Conservation (phyloP, 2,888 invertebrate genomes). For the Trichopria drosophilae region DNA sequence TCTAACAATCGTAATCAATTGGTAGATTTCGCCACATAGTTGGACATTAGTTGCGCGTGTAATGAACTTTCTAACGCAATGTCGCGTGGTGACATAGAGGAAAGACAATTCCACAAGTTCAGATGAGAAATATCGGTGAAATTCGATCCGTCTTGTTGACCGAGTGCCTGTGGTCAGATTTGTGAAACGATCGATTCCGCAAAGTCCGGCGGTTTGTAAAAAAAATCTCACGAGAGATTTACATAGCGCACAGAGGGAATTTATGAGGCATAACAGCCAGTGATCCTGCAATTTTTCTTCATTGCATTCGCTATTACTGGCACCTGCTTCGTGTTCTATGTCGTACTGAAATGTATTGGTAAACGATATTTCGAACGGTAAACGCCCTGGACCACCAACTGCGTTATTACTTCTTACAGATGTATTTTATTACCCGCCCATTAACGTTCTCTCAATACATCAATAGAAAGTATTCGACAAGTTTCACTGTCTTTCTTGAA, state of each 20-base stretch:
- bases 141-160: slow-evolving; percentile 26
- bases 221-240: slow-evolving; percentile 13
- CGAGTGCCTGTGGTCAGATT: slow-evolving; percentile 34
- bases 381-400: neutral
- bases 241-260: slow-evolving; percentile 7
- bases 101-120: no score
- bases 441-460: slow-evolving; percentile 15
- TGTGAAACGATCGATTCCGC: slow-evolving; percentile 28
- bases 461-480: no score
- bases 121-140: slow-evolving; percentile 35
- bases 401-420: neutral
- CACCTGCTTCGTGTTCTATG: no score
- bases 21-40: no score
- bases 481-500: no score
- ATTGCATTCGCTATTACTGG: no score
- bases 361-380: slow-evolving; percentile 3
- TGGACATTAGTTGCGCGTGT: no score
- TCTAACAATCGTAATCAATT: no score
- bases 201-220: neutral
- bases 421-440: slow-evolving; percentile 8
- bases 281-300: slow-evolving; percentile 5
- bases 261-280: slow-evolving; percentile 19
- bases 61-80: no score
- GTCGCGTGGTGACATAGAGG: no score
- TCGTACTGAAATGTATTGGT: slow-evolving; percentile 13